These are phyloP conservation scores for Micronycteris hirsuta DNA, from an alignment of 2,113 vertebrate species.

Conservation along the genomic window DNA sequence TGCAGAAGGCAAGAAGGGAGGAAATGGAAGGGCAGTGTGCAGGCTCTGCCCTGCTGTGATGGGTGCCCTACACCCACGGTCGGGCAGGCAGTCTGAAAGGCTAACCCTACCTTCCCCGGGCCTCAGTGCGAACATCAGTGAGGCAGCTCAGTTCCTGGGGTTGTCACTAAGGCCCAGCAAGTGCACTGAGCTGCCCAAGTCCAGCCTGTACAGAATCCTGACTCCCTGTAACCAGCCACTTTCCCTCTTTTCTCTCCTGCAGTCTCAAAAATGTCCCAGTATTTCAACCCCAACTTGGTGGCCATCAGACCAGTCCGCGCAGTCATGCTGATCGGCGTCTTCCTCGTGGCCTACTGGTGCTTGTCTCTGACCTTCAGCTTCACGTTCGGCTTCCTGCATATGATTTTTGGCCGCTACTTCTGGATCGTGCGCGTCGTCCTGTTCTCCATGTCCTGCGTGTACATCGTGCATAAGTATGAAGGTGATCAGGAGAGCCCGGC, in stretches of 20 bases:
- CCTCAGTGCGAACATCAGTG: fast-evolving
- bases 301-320: conserved; percentile 85
- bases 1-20: background rate
- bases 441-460: conserved; percentile 93
- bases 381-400: conserved; percentile 91
- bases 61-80: fast-evolving
- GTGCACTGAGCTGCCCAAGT: background rate
- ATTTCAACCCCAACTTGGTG: conserved; percentile 89
- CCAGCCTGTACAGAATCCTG: background rate
- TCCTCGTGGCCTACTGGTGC: conserved; percentile 91
- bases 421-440: conserved; percentile 90
- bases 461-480: conserved; percentile 97
- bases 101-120: background rate
- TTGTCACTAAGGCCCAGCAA: fast-evolving
- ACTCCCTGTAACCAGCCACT: fast-evolving
- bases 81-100: fast-evolving
- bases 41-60: background rate
- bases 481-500: conserved; percentile 91
- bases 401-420: conserved; percentile 93
- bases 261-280: conserved; percentile 94
- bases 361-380: conserved; percentile 92
- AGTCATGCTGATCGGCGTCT: conserved; percentile 88
- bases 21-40: background rate
- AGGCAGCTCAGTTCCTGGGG: background rate
- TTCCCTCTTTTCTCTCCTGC: conserved; percentile 62